These are phyloP conservation scores for Halcyon smyrnensis DNA, from an alignment of 2,797 vertebrate species.

Conservation along the genomic window DNA sequence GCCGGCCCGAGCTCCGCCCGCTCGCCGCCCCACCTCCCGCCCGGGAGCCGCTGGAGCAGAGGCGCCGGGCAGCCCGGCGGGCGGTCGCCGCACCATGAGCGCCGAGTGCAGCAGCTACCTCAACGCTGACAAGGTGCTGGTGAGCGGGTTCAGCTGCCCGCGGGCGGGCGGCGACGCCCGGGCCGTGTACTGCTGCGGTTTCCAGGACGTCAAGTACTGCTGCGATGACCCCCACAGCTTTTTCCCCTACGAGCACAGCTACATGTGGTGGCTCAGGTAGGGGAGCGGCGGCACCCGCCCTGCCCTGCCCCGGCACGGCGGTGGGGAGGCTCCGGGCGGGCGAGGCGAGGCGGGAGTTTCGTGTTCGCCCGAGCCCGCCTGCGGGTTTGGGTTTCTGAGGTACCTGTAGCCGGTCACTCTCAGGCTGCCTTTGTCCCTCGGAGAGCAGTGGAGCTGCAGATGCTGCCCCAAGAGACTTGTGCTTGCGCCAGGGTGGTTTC, in stretches of 20 bases:
- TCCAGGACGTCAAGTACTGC: conserved; percentile 92
- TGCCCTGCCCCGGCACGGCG: neutral
- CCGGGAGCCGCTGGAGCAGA: neutral
- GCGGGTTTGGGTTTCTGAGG: neutral
- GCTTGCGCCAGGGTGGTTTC: neutral
- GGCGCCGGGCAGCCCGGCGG: neutral
- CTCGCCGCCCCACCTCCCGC: neutral
- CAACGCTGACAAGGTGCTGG: conserved; percentile 81
- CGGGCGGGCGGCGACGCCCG: conserved; percentile 78
- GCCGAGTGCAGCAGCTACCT: conserved; percentile 86
- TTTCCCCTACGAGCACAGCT: conserved; percentile 91
- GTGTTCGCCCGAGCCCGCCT: neutral
- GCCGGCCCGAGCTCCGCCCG: neutral
- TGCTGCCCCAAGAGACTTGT: neutral
- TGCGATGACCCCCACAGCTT: conserved; percentile 92
- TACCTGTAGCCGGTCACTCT: neutral
- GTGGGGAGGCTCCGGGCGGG: neutral
- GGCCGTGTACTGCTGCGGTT: conserved; percentile 90
- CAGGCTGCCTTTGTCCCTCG: neutral
- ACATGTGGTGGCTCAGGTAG: conserved; percentile 95
- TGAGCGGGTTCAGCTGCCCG: conserved; percentile 88
- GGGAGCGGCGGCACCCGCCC: neutral
- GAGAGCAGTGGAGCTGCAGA: neutral
- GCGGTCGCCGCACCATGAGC: conserved; percentile 78
- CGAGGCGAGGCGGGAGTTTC: neutral